A percentile compares a stretch with the other conserved stretches of the same genome.
Conservation (phyloP, 2,797 vertebrate species). For the Sylvilagus floridanus region DNA sequence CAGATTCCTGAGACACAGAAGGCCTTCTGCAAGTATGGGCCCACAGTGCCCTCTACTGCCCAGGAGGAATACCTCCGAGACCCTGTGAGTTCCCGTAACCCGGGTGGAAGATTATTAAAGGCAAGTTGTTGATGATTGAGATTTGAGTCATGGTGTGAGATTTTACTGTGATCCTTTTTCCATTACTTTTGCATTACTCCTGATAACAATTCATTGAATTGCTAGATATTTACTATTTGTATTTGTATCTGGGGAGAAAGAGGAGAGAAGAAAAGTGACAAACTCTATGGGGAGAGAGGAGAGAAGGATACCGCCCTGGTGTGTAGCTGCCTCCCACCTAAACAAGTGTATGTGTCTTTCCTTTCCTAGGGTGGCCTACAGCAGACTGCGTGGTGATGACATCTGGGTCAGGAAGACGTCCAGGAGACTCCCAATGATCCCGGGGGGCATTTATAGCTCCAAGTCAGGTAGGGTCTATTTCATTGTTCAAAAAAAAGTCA, state of each 20-base stretch:
- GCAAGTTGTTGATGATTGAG: not conserved
- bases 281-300: not conserved
- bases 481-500: not conserved
- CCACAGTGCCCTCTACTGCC: constrained; percentile 42
- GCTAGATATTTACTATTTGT: not conserved
- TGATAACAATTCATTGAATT: not conserved
- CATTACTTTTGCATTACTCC: not conserved
- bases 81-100: not conserved
- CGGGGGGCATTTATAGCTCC: constrained; percentile 72
- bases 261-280: not conserved
- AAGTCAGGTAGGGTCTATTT: constrained; percentile 73
- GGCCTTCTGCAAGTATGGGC: not conserved
- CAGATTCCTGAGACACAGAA: not conserved
- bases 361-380: constrained; percentile 68
- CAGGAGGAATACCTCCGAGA: not conserved
- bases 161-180: not conserved
- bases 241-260: too few species aligned
- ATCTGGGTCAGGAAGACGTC: constrained; percentile 69
- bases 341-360: not conserved
- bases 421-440: constrained; percentile 62
- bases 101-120: not conserved
- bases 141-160: not conserved
- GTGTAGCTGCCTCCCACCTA: not conserved
- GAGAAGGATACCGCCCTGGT: not conserved
- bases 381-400: constrained; percentile 16